phyloP scores from a whole-genome alignment of 2,797 vertebrate genomes.

The Malurus splendens region DNA sequence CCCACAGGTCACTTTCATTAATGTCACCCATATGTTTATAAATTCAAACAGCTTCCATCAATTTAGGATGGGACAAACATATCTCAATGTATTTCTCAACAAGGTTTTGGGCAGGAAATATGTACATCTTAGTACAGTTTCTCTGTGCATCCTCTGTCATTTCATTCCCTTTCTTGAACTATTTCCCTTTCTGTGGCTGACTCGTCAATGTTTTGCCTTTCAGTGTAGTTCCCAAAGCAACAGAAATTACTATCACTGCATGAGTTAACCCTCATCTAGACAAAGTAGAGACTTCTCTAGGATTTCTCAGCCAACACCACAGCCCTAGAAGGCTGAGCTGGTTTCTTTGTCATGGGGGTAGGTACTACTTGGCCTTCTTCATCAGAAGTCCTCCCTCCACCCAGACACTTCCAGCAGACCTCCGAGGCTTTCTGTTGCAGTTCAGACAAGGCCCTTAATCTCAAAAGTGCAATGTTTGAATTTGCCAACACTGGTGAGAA shows the following conservation, averaged over 20 bases:
- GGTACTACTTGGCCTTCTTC: neutral
- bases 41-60: neutral
- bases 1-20: neutral
- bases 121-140: neutral
- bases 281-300: neutral
- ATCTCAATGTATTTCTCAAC: neutral
- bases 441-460: neutral
- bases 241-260: neutral
- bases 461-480: neutral
- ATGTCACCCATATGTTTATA: neutral
- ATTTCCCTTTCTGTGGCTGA: neutral
- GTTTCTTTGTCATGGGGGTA: neutral
- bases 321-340: neutral
- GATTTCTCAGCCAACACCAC: neutral
- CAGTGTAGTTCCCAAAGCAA: neutral
- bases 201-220: neutral
- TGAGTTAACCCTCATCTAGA: neutral
- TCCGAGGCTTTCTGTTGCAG: neutral
- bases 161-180: neutral
- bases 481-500: neutral
- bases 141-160: neutral
- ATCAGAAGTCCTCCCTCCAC: neutral
- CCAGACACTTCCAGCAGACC: neutral
- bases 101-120: neutral
- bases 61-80: neutral